phyloP scores from a whole-genome alignment of 2,888 invertebrate species.

The Sphaerophoria rueppellii region DNA sequence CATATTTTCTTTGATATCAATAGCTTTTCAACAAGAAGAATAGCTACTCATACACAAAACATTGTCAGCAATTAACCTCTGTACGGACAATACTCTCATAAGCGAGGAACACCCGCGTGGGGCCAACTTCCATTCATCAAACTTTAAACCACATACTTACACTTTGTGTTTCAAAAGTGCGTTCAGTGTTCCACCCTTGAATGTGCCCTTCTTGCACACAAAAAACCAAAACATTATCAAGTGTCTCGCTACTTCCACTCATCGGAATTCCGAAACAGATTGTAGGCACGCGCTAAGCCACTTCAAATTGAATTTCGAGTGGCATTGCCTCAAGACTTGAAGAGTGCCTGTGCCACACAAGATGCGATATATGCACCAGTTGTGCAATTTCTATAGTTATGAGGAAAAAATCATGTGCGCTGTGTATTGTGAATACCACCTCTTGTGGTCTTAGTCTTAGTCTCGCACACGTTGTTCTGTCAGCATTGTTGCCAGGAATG shows the following conservation, averaged over 20 bases:
- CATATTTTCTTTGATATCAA: constrained; percentile 12
- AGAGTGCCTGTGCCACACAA: constrained; percentile 52
- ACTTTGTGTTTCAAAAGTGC: constrained; percentile 29
- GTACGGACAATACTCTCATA: constrained; percentile 42
- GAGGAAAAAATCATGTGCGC: constrained; percentile 55
- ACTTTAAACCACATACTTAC: constrained; percentile 6
- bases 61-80: constrained; percentile 61
- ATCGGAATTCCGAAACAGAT: constrained; percentile 71
- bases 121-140: neutral
- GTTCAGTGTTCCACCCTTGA: constrained; percentile 56
- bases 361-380: constrained; percentile 67
- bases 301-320: constrained; percentile 57
- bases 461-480: constrained; percentile 37
- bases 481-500: constrained; percentile 21
- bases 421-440: neutral
- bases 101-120: constrained; percentile 57
- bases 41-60: constrained; percentile 40
- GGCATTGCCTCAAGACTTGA: constrained; percentile 28
- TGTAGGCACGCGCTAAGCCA: constrained; percentile 68
- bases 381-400: constrained; percentile 61
- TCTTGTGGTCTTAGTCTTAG: neutral
- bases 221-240: constrained; percentile 67
- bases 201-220: constrained; percentile 50
- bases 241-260: constrained; percentile 46
- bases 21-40: constrained; percentile 32